phyloP scores from a whole-genome alignment of 1,140 invertebrate genomes.

The Zaprionus nigranus region DNA sequence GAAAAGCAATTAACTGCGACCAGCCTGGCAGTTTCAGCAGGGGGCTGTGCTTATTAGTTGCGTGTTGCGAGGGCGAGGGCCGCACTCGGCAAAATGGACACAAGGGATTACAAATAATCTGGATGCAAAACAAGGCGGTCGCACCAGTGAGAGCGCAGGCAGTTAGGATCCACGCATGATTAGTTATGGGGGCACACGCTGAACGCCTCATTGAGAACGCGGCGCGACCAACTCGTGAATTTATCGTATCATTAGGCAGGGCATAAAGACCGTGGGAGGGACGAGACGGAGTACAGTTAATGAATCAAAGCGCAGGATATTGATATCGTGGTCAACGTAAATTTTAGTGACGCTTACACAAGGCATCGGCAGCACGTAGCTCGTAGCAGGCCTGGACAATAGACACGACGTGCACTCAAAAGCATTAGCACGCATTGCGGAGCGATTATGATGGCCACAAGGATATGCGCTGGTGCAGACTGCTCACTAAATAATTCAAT shows the following conservation, averaged over 20 bases:
- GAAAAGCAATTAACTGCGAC: slow-evolving; percentile 65
- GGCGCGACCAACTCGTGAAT: slow-evolving; percentile 60
- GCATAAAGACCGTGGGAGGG: slow-evolving; percentile 37
- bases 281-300: slow-evolving; percentile 1
- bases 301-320: slow-evolving; percentile 44
- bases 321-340: slow-evolving; percentile 24
- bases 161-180: slow-evolving; percentile 56
- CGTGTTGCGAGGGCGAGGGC: slow-evolving; percentile 21
- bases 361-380: slow-evolving; percentile 2
- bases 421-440: slow-evolving; percentile 53
- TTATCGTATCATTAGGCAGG: slow-evolving; percentile 75
- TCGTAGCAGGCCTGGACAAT: slow-evolving; percentile 9
- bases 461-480: slow-evolving; percentile 1
- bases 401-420: slow-evolving; percentile 15
- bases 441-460: slow-evolving; percentile 45
- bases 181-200: slow-evolving; percentile 51
- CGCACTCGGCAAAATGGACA: slow-evolving; percentile 23
- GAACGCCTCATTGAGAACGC: slow-evolving; percentile 63
- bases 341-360: slow-evolving; percentile 47
- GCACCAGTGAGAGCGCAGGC: background rate
- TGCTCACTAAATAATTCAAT: slow-evolving; percentile 73
- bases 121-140: slow-evolving; percentile 53
- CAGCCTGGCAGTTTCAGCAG: background rate
- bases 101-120: slow-evolving; percentile 61
- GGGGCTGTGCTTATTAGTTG: slow-evolving; percentile 19